These are phyloP conservation scores for Fringilla coelebs DNA, from an alignment of 2,797 vertebrate genomes.

Conservation along the genomic window DNA sequence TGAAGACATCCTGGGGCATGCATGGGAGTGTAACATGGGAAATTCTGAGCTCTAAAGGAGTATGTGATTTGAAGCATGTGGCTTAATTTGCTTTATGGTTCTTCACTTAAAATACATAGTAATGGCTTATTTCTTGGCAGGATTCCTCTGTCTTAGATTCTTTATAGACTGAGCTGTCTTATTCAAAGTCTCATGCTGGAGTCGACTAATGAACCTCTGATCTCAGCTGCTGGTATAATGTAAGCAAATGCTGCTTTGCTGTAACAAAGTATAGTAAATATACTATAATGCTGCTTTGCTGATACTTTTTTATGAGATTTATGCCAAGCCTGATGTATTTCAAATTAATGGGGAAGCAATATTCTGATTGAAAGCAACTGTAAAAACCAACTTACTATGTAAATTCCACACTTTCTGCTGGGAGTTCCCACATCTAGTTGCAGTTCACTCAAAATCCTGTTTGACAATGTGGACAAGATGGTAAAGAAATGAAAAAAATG, in stretches of 20 bases:
- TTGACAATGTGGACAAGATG: background rate
- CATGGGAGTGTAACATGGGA: background rate
- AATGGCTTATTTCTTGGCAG: background rate
- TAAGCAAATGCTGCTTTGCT: background rate
- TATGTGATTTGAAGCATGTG: background rate
- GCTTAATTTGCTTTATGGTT: background rate
- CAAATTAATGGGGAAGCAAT: background rate
- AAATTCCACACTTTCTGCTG: background rate
- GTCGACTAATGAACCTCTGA: background rate
- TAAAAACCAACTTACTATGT: background rate
- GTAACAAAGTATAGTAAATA: background rate
- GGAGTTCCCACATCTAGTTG: background rate
- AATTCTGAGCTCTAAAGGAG: background rate
- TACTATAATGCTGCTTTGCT: background rate
- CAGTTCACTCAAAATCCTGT: background rate
- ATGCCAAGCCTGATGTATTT: background rate
- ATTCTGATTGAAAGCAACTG: background rate
- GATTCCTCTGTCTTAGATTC: background rate
- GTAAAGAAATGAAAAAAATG: background rate
- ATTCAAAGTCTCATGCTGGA: background rate
- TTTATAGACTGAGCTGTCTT: background rate
- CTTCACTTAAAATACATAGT: background rate
- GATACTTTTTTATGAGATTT: background rate
- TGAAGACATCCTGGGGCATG: fast-evolving
- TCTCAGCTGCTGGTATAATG: background rate